Base-by-base conservation (phyloP, 2,888 invertebrate genomes). In the Ormyrus rosae region DNA sequence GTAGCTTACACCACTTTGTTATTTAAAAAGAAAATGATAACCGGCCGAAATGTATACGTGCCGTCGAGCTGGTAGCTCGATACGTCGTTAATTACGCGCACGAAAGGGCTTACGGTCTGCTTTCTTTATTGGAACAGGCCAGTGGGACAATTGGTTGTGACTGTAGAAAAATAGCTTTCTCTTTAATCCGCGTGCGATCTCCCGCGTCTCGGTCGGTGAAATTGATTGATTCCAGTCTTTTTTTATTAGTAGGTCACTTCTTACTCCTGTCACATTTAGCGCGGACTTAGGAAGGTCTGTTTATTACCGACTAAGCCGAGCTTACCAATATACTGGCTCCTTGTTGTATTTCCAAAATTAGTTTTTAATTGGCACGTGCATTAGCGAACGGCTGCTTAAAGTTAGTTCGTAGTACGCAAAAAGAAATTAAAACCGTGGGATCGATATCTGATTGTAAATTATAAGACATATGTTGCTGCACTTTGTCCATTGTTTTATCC, bases 91-190 rank as follows among this genome's bases (percentile, higher is more conserved):
- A 34, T 34, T 34, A 4, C 46, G 9, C 10, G 63, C 19, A 9
- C 7, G 4, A 61, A 74, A 58, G 48, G 34, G 3, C 7, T 9
- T 13, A 5, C 53, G 51, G 58, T 45, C 19, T 46, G 45, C 46
- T 67, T 67, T 60, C 63, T 77, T 34, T 72, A 69, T 56, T 77
- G 73, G 80, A 81, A 46, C 68, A 63, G 80, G 76, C 76, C 56
- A 77, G 72, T 81, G 53, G 68, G 67, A 76, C 76, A 67, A 64
- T 79, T 46, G 48, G 0, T 10, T 10, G 60, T 13, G 13, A 9
- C 67, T 61, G 6, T 11, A 55, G 60, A 76, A 80, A 76, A 76
- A 76, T 71, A 69, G 76, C 68, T 81, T 77, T 81, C 73, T 81
- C 80, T 68, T 73, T n/a, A 7, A 46, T 34, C 61, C 7, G 6